Base-by-base conservation (phyloP, 1,140 invertebrate species). In the Apis florea region DNA sequence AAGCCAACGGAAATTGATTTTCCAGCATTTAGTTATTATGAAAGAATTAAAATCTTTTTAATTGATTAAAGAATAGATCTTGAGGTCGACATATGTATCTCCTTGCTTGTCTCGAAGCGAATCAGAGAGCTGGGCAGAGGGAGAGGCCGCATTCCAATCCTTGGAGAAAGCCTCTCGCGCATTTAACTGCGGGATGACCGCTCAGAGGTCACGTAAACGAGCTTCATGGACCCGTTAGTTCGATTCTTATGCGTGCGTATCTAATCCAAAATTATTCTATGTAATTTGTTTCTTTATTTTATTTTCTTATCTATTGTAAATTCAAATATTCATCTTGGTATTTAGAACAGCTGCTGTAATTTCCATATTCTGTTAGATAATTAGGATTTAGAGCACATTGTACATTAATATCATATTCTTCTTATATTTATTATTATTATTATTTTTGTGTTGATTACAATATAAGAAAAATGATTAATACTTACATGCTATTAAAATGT, bases 131-230 rank as follows among this genome's bases (percentile, higher is more conserved):
- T 58, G 80, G 51, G 70, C 73, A 82, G 73, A 84, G 85, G 88
- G 86, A 85, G 87, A 82, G 87, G 87, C 86, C 88, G 83, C 90
- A 90, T 91, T 91, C 90, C 90, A 83, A 89, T 75, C 85, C 63
- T 66, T 75, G 88, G 90, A 90, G 90, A 91, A 91, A 91, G 90
- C 90, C 89, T 90, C 89, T 91, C 86, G 87, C 87, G 84, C 72
- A 82, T 85, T 89, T 88, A 86, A 81, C 84, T 83, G 70, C 82
- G 77, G 58, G 78, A 82, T 79, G 79, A 81, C 70, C 83, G 72
- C 56, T 67, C 70, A 75, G 70, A 84, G 77, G 79, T 84, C 78
- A 79, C 66, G 83, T 63, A 84, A 82, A 84, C 79, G 78, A 83
- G 64, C 63, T 74, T 31, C 78, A 15, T 51, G 70, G 77, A 68